phyloP scores from a whole-genome alignment of 1,140 invertebrate genomes.

The Palaemon carinicauda region DNA sequence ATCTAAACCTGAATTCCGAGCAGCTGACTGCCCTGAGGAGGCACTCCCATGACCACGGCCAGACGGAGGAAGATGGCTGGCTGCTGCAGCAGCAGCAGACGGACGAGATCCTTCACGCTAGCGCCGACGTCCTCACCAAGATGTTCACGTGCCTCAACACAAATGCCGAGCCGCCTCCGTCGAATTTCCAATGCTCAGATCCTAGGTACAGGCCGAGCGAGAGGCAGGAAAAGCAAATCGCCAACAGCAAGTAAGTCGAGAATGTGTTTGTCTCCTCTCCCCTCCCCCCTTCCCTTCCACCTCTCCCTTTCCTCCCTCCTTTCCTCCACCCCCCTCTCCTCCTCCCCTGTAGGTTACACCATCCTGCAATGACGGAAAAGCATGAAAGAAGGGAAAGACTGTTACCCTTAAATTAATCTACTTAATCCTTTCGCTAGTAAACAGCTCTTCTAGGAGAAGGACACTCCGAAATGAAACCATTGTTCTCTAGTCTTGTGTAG shows the following conservation, averaged over 20 bases:
- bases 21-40: conserved; percentile 27
- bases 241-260: conserved; percentile 21
- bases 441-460: no score
- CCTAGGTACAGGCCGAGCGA: conserved; percentile 1
- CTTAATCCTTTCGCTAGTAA: no score
- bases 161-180: conserved; percentile 26
- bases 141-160: conserved; percentile 53
- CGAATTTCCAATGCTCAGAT: neutral
- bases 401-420: no score
- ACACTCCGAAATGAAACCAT: no score
- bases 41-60: conserved; percentile 37
- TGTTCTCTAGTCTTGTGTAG: no score
- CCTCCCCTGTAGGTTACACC: no score
- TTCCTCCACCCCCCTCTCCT: no score
- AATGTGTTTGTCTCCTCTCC: neutral
- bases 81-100: conserved; percentile 29
- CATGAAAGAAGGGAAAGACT: no score
- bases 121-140: conserved; percentile 43
- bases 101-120: conserved; percentile 29
- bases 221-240: neutral
- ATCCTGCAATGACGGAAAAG: no score
- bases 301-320: no score
- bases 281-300: neutral
- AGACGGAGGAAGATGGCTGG: conserved; percentile 2
- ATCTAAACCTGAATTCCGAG: conserved; percentile 39